Evolutionary conservation across 1,140 invertebrate genomes (phyloP), one percentile per base, ranked within the genome.

Genomic region (Idris sp.): DNA sequence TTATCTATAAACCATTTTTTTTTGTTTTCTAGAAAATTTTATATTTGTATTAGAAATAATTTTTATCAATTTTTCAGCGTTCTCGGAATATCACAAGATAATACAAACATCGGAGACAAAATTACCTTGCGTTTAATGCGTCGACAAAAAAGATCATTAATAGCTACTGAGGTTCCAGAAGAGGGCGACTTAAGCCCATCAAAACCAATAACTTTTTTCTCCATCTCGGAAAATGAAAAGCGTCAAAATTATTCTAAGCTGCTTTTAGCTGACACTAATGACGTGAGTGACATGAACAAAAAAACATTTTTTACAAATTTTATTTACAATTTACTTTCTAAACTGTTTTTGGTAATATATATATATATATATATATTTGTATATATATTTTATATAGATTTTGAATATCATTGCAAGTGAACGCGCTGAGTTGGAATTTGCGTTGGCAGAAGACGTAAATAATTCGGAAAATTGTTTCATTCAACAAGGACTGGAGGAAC

Each of bases 71-170:
- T 74, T 41, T 48, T 56, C 64, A 92, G 92, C 85, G 91, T 92
- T 35, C 79, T 89, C 3, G 87, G 89, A 61, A 86, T 91, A 78
- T 88, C 88, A 46, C 90, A 90, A 79, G 84, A 81, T n/a, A 86
- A 89, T 0, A 89, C 91, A 51, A 91, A 91, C 62, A 89, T 93
- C 62, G 93, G 92, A 35, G 92, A 94, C 61, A 87, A 86, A 14
- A 92, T 98, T 13, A 93, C 90, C 19, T 91, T 99, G 87, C 91
- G 92, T 72, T 87, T 98, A 65, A 98, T 99, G 93, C 93, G 93
- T 77, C 92, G 96, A 14, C 90, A 93, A 69, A 92, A 93, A 73
- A 93, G 93, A 10, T 94, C 93, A 2, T 90, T 95, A 4, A 88
- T 93, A 38, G 92, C 95, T 15, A 90, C 93, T 54, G 92, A 94